A percentile compares a stretch with the other conserved stretches of the same genome.
phyloP scores from a whole-genome alignment of 2,113 vertebrate species.

The Formicarius rufipectus region DNA sequence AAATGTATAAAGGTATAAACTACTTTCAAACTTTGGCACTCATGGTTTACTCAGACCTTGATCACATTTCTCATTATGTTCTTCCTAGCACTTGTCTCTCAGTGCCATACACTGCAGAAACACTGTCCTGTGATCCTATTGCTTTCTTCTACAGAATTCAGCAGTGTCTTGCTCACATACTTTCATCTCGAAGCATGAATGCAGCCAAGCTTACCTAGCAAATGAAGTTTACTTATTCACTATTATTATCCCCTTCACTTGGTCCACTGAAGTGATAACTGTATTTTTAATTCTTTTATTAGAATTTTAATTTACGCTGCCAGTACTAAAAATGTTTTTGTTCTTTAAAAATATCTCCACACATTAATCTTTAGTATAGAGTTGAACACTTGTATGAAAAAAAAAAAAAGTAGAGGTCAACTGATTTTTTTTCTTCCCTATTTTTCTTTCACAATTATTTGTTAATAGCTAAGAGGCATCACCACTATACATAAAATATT shows the following conservation, averaged over 20 bases:
- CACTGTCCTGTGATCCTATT: not conserved
- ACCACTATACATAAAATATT: not conserved
- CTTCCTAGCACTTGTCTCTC: not conserved
- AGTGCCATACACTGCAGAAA: not conserved
- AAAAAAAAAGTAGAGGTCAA: not conserved
- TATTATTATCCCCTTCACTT: not conserved
- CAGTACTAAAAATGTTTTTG: not conserved
- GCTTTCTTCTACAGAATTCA: not conserved
- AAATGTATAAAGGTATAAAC: not conserved
- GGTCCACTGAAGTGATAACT: not conserved
- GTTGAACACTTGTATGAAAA: not conserved
- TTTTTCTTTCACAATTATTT: accelerated
- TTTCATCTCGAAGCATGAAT: not conserved
- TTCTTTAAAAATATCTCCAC: not conserved
- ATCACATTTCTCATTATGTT: not conserved
- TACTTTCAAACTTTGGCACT: not conserved
- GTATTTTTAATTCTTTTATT: not conserved
- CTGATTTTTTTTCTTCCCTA: not conserved
- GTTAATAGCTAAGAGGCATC: not conserved
- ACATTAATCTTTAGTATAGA: not conserved
- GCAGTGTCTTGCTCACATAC: not conserved
- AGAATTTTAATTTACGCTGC: not conserved
- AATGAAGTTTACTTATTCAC: not conserved
- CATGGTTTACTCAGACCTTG: not conserved
- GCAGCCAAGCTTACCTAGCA: not conserved